Percentiles rank a stretch among this genome's conserved stretches.
Evolutionary conservation across 2,113 vertebrate species (phyloP).

Genomic region (Mirounga angustirostris): DNA sequence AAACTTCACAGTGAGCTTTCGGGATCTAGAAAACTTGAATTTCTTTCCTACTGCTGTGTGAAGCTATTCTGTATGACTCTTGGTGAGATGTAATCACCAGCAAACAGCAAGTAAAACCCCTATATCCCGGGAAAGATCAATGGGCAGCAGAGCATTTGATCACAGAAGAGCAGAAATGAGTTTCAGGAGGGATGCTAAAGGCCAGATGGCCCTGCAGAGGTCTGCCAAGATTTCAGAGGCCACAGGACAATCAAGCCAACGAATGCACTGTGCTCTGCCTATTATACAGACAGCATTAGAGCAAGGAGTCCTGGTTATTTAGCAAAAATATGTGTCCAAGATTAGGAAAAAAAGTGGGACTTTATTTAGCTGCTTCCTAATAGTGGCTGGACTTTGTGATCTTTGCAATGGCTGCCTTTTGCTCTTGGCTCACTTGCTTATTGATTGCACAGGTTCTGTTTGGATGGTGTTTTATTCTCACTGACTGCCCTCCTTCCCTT

Average conservation of each 20-base stretch:
- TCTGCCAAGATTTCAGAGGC: constrained; percentile 71
- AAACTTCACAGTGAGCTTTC: background rate
- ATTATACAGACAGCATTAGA: background rate
- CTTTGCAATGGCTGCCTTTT: background rate
- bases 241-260: background rate
- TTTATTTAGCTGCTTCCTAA: constrained; percentile 30
- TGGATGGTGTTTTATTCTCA: constrained; percentile 20
- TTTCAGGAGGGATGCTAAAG: constrained; percentile 45
- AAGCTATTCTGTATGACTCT: background rate
- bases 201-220: constrained; percentile 68
- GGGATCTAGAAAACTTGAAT: background rate
- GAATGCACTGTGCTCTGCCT: background rate
- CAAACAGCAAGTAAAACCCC: constrained; percentile 40
- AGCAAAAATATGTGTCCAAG: background rate
- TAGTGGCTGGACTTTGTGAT: background rate
- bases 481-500: background rate
- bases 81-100: background rate
- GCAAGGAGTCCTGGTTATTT: background rate
- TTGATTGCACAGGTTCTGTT: background rate
- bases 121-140: constrained; percentile 16
- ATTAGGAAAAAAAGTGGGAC: constrained; percentile 15
- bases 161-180: constrained; percentile 49
- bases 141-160: constrained; percentile 52
- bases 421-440: constrained; percentile 27
- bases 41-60: background rate